Evolutionary conservation across 1,140 invertebrate species (phyloP).

Genomic region (Ceratina japonica): DNA sequence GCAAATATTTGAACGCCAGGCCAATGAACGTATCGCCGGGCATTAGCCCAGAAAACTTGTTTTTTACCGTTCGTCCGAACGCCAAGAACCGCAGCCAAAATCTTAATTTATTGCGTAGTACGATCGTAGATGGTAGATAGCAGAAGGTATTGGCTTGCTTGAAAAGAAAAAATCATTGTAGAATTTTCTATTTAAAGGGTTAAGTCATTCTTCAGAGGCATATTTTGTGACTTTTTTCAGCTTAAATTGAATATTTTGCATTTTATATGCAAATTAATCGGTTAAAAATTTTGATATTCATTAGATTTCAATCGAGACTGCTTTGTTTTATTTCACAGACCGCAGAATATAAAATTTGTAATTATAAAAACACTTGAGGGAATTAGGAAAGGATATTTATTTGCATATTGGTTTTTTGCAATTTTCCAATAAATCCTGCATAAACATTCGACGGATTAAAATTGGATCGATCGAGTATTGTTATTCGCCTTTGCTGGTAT

Average conservation of each 20-base stretch:
- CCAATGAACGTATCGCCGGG: neutral
- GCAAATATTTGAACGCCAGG: neutral
- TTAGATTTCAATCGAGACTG: neutral
- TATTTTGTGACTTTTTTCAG: too few relatives aligned
- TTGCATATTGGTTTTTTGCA: too few relatives aligned
- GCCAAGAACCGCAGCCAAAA: constrained; percentile 2
- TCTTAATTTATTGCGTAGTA: neutral
- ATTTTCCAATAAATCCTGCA: too few relatives aligned
- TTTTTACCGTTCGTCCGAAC: neutral
- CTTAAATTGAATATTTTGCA: neutral
- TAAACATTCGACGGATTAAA: too few relatives aligned
- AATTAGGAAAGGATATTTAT: too few relatives aligned
- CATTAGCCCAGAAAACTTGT: neutral
- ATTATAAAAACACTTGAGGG: too few relatives aligned
- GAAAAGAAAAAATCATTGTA: neutral
- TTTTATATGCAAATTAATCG: neutral
- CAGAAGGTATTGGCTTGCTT: neutral
- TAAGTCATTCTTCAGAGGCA: too few relatives aligned
- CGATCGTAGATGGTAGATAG: neutral
- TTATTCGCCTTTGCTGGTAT: neutral
- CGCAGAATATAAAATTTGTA: too few relatives aligned
- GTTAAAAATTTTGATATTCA: too few relatives aligned
- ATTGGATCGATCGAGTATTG: too few relatives aligned
- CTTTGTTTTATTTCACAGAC: neutral
- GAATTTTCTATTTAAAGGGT: neutral